These are phyloP conservation scores for Merops nubicus DNA, from an alignment of 2,113 vertebrate species.

Conservation along the genomic window DNA sequence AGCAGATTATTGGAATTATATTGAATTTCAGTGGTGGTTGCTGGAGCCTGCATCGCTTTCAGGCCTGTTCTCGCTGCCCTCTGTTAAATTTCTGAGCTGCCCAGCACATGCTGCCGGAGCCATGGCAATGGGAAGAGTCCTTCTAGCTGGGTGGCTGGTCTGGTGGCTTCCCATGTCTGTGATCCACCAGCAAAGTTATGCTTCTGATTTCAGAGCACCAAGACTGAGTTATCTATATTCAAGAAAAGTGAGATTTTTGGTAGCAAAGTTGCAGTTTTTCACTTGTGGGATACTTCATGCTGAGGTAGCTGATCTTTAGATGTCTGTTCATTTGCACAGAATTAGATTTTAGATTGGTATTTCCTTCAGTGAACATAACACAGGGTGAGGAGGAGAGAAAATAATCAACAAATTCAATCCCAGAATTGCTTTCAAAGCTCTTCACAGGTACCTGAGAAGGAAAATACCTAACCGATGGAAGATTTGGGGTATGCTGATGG, in stretches of 20 bases:
- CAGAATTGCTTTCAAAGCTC: background rate
- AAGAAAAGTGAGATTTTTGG: background rate
- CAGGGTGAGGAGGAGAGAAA: slow-evolving; percentile 47
- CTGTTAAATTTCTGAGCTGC: background rate
- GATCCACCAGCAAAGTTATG: background rate
- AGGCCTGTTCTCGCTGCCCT: background rate
- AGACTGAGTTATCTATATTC: background rate
- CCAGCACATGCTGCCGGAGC: background rate
- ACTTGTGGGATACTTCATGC: background rate
- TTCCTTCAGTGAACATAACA: background rate
- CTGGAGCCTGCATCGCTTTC: background rate
- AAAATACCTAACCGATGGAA: background rate
- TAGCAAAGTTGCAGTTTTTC: background rate
- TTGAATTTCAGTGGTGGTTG: background rate
- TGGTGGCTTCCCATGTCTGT: background rate
- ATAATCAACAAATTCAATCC: background rate
- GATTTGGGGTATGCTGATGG: background rate
- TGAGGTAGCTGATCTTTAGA: background rate
- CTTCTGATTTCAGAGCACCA: background rate
- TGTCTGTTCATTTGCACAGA: background rate
- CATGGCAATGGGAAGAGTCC: background rate
- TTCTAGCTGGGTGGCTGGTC: background rate
- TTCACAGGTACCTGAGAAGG: background rate
- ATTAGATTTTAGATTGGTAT: background rate
- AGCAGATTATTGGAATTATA: slow-evolving; percentile 37